Evolutionary conservation across 2,888 invertebrate species (phyloP), one percentile per base, ranked within the genome.

Genomic region (Ophion obscuratus): DNA sequence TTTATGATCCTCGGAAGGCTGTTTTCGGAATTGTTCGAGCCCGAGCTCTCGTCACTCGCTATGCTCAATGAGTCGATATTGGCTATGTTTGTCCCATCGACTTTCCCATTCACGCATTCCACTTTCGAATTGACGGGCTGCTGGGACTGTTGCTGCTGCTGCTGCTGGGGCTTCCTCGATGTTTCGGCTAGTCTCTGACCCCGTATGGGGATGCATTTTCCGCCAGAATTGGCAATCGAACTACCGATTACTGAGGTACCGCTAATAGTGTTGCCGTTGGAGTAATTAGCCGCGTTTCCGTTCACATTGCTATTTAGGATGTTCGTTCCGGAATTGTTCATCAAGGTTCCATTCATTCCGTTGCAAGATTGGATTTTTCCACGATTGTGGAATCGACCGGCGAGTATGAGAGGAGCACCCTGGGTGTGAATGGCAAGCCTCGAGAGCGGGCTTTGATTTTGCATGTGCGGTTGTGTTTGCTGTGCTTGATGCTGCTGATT

Each of bases 1-100:
- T 98, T 98, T 91, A 98, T 98, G 88, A 98, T 98, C 90, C 98
- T 95, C 88, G 98, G 98, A 92, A 98, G 95, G 94, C 97, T 97
- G 88, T 97, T 97, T 92, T 97, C 97, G 11, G 96, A 95, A 83
- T 95, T 95, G 87, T 94, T 94, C 6, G 95, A 95, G 83, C 96
- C 96, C 89, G 96, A 96, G 94, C 97, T 97, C 94, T 97, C 97
- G 94, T 97, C 97, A 94, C 97, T 97, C 85, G 96, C 96, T 90
- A 97, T 96, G 94, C 97, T 97, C 91, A 96, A 95, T 90, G 96
- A 95, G 94, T 97, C 97, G 93, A 96, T 95, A 93, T 95, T 96
- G 90, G 95, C 95, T 90, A 91, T 95, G 94, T 91, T 95, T 89
- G 90, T 87, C 9, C 90, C 90, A 36, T 87, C 87, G 44, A 87